Percentiles rank a stretch among this genome's conserved stretches.
Conservation (phyloP, 2,113 vertebrate genomes). For the Alligator mississippiensis region DNA sequence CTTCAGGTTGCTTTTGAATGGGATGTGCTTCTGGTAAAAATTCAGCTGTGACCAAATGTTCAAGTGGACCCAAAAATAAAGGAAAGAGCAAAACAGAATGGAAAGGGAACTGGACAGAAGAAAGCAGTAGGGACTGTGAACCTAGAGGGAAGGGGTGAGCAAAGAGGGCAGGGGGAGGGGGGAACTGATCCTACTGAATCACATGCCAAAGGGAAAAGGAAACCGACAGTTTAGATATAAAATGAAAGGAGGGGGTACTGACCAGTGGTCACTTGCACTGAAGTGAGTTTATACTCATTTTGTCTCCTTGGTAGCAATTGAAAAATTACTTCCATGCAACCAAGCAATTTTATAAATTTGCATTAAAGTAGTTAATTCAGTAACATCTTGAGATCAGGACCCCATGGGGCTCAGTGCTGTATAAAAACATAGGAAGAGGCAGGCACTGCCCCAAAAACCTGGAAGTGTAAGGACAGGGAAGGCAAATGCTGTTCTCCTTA, state of each 20-base stretch:
- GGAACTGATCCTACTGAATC: neutral
- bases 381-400: constrained; percentile 31
- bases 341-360: neutral
- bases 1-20: neutral
- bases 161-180: neutral
- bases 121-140: neutral
- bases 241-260: neutral
- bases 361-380: neutral
- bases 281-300: neutral
- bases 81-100: neutral
- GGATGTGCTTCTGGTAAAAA: neutral
- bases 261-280: neutral
- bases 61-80: neutral
- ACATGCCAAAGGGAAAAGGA: accelerated
- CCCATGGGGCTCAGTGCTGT: constrained; percentile 24
- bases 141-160: neutral
- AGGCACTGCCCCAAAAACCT: neutral
- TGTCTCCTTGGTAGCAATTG: neutral
- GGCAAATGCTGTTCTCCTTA: neutral
- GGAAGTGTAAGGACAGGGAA: neutral
- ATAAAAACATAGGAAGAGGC: constrained; percentile 3
- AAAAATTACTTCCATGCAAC: neutral
- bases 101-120: neutral
- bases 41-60: neutral
- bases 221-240: neutral